Conservation (phyloP, 2,888 invertebrate genomes). For the Metacarcinus magister region DNA sequence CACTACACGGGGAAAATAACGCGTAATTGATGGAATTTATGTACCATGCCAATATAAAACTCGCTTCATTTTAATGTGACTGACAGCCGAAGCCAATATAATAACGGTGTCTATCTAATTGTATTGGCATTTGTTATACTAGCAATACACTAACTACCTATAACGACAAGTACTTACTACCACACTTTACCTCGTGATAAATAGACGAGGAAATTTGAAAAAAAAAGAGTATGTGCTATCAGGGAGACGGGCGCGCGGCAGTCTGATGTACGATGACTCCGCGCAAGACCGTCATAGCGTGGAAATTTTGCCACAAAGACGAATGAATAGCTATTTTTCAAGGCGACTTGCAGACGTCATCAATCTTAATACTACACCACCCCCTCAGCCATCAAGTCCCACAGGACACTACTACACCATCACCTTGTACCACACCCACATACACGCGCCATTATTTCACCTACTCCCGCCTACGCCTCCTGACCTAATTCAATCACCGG, state of each 20-base stretch:
- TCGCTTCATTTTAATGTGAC: background rate
- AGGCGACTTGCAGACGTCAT: too few species aligned
- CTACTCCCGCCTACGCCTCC: too few species aligned
- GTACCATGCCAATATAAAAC: background rate
- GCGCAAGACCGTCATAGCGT: too few species aligned
- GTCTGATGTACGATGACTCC: too few species aligned
- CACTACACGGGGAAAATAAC: background rate
- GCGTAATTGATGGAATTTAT: background rate
- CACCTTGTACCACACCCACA: background rate
- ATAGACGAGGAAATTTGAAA: background rate
- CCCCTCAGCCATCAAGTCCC: too few species aligned
- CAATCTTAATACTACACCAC: too few species aligned
- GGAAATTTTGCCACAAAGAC: too few species aligned
- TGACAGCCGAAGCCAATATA: background rate
- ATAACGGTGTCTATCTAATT: background rate
- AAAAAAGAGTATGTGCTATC: too few species aligned
- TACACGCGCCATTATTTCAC: background rate
- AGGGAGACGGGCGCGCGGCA: too few species aligned
- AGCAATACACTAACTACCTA: background rate
- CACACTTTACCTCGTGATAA: background rate
- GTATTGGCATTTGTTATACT: background rate
- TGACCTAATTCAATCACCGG: too few species aligned
- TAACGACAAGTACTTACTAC: background rate
- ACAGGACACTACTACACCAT: too few species aligned
- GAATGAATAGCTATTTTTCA: too few species aligned